Evolutionary conservation across 2,888 invertebrate species (phyloP).

Genomic region (Steromphala cineraria): DNA sequence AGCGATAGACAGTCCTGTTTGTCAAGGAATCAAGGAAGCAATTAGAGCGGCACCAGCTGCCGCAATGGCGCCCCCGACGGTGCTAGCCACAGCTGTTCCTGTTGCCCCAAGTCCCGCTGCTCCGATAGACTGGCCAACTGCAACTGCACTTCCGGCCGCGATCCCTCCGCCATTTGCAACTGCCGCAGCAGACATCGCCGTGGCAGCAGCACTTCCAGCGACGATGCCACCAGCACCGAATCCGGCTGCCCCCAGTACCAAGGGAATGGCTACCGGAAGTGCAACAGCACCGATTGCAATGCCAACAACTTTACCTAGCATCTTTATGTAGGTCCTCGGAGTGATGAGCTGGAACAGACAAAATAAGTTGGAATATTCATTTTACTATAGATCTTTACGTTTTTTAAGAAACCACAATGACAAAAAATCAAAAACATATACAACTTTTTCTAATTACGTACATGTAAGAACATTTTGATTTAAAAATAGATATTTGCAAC

Average conservation of each 20-base stretch:
- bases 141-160: conserved; percentile 28
- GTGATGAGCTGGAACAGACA: too few relatives aligned
- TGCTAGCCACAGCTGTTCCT: neutral
- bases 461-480: too few relatives aligned
- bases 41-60: too few relatives aligned
- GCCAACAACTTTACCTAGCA: neutral
- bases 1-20: too few relatives aligned
- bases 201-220: conserved; percentile 18
- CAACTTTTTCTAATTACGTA: too few relatives aligned
- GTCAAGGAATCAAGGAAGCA: too few relatives aligned
- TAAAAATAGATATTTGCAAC: too few relatives aligned
- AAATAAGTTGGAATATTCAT: too few relatives aligned
- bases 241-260: conserved; percentile 15
- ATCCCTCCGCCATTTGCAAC: conserved; percentile 34
- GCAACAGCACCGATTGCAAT: neutral
- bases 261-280: conserved; percentile 3
- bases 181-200: conserved; percentile 27
- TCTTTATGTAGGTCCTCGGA: too few relatives aligned
- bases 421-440: too few relatives aligned
- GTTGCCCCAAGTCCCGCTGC: neutral
- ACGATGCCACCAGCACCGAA: conserved; percentile 24
- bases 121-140: conserved; percentile 8
- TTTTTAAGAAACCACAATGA: too few relatives aligned
- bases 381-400: too few relatives aligned
- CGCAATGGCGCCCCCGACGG: neutral